Percentiles rank a stretch among this genome's conserved stretches.
Conservation (phyloP, 2,888 invertebrate species). For the Ormyrus nitidulus region DNA sequence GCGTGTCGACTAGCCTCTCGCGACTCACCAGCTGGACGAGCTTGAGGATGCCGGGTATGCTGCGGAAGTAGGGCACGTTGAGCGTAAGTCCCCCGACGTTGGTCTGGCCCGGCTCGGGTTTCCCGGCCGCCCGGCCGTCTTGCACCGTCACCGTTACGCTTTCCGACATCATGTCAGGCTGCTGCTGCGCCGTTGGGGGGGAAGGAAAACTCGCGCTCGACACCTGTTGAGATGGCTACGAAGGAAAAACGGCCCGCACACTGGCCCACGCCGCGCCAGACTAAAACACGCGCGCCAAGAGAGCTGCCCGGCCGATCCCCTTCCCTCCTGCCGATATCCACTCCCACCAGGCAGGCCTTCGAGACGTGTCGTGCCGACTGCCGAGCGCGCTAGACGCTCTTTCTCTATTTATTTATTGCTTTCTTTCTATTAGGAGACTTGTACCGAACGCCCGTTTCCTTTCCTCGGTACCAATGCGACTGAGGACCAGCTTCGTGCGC, state of each 20-base stretch:
- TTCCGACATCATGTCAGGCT: conserved; percentile 84
- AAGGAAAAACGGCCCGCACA: conserved; percentile 21
- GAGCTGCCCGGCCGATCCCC: conserved; percentile 11
- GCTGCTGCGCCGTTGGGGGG: too few relatives aligned
- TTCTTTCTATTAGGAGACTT: neutral
- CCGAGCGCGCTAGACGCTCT: neutral
- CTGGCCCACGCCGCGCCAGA: conserved; percentile 39
- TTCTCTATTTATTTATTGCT: neutral
- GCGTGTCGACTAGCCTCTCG: neutral
- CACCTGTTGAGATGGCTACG: conserved; percentile 39
- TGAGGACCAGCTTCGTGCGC: too few relatives aligned
- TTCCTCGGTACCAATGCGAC: too few relatives aligned
- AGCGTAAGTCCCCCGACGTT: neutral
- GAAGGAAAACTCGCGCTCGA: neutral
- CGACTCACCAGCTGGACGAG: conserved; percentile 87
- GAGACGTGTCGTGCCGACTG: too few relatives aligned
- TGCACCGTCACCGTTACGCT: conserved; percentile 87
- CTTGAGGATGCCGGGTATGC: conserved; percentile 89
- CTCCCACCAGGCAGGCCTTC: neutral
- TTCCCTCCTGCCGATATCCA: neutral
- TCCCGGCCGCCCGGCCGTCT: conserved; percentile 80
- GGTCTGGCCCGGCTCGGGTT: conserved; percentile 25
- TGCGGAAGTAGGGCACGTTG: conserved; percentile 86
- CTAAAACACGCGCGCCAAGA: conserved; percentile 27
- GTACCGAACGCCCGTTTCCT: too few relatives aligned